These are phyloP conservation scores for Astropecten irregularis DNA, from an alignment of 53 echinoderm and acorn worm genomes.

Conservation along the genomic window DNA sequence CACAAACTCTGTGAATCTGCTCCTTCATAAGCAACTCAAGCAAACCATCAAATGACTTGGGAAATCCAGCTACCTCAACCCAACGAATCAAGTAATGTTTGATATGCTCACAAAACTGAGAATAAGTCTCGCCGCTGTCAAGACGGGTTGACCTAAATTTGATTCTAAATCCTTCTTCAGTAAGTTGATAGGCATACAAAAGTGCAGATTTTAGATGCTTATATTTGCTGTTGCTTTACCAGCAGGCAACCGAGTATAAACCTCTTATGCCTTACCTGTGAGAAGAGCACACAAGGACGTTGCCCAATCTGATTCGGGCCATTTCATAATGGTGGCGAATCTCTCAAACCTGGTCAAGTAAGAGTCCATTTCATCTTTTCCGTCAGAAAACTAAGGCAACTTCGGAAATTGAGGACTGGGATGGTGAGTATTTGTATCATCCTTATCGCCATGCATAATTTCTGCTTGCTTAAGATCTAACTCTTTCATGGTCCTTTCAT, in stretches of 20 bases:
- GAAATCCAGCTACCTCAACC: constrained; percentile 2
- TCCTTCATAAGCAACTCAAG: constrained; percentile 24
- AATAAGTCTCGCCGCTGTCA: constrained; percentile 43
- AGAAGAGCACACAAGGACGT: constrained; percentile 45
- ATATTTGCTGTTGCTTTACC: constrained; percentile 17
- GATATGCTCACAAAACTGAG: constrained; percentile 28
- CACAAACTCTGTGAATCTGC: constrained; percentile 9
- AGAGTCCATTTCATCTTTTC: constrained; percentile 47
- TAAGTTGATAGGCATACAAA: constrained; percentile 9
- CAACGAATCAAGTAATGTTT: constrained; percentile 35
- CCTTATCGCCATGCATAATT: neutral
- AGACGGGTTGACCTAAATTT: constrained; percentile 9
- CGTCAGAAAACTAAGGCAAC: constrained; percentile 15
- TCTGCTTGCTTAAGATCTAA: constrained; percentile 29
- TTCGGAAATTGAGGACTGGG: neutral
- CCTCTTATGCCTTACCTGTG: constrained; percentile 39
- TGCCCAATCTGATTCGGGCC: constrained; percentile 42
- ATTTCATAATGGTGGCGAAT: constrained; percentile 13
- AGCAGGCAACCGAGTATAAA: constrained; percentile 31
- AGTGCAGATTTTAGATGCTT: constrained; percentile 11
- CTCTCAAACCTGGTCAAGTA: constrained; percentile 54
- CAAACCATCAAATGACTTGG: constrained; percentile 22
- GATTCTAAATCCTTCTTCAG: constrained; percentile 31
- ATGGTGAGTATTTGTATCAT: neutral
- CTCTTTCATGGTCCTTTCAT: constrained; percentile 47